Base-by-base conservation (phyloP, 2,113 vertebrate species). In the Lampris incognitus region DNA sequence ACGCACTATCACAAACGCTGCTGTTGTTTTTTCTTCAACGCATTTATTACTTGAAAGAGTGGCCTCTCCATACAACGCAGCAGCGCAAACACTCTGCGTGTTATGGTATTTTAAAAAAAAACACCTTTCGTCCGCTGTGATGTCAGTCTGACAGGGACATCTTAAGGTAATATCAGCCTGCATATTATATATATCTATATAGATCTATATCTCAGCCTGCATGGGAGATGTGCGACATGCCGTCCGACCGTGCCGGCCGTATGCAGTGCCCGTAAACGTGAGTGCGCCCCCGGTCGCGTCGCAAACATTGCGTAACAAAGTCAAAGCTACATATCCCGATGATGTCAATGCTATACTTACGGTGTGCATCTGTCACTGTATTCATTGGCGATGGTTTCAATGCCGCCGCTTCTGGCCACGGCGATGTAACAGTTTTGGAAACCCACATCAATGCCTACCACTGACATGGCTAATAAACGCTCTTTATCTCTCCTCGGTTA, bases 291-390 rank as follows among this genome's bases (percentile, higher is more conserved):
- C 74, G 46, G 71, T 59, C 46, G 56, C 84, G 71, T 59, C 46
- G 56, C 84, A 74, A 72, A 77, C 82, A 85, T 85, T 90, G 90
- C 90, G 88, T 93, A 91, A 90, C 78, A 70, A 87, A 77, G 75
- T 67, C 69, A 42, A 72, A 81, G 61, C 60, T 76, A 67, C 76
- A 61, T 85, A 64, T 79, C 54, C 49, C 77, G 39, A 58, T 2
- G 81, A 88, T 42, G 80, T 54, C 66, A 81, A 56, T 48, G 76
- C 51, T 58, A 76, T 94, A 97, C 96, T 97, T 83, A 98, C 97
- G 97, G 97, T 13, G 97, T 98, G 92, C 97, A 98, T 94, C 97
- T 95, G 94, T 98, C 97, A 93, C 97, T 98, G 95, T 98, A 97
- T 52, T 98, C 97, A 72, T 98, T 98, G 85, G 96, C 94, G 89